A percentile compares a stretch with the other conserved stretches of the same genome.
Conservation (phyloP, 2,888 invertebrate species). For the Entomobrya multifasciata region DNA sequence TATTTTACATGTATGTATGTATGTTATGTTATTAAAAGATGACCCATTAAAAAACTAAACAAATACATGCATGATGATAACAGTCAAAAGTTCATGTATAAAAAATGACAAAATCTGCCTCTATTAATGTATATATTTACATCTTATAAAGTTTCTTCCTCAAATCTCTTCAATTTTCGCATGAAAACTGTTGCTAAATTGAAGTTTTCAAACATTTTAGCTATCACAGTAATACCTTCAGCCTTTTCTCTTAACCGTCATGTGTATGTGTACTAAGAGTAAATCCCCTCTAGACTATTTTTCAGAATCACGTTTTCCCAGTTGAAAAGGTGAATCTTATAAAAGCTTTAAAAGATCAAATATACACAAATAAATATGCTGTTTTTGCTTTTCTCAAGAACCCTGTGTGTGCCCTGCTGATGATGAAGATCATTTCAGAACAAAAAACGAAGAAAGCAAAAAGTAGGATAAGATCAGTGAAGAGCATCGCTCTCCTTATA, state of each 20-base stretch:
- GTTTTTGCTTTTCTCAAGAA: too few species aligned
- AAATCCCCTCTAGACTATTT: not conserved
- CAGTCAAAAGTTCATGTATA: too few species aligned
- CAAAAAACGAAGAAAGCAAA: not conserved
- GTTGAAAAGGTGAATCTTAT: not conserved
- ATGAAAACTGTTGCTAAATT: slow-evolving; percentile 56
- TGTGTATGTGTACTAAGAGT: not conserved
- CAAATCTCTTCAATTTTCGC: slow-evolving; percentile 8
- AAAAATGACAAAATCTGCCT: too few species aligned
- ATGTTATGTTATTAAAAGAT: too few species aligned
- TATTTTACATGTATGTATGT: too few species aligned
- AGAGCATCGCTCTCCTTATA: too few species aligned
- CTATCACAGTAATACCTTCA: not conserved
- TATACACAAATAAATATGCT: too few species aligned
- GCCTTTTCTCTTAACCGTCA: not conserved
- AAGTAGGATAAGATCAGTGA: not conserved
- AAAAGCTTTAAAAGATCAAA: too few species aligned
- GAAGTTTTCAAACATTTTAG: not conserved
- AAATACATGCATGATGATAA: too few species aligned
- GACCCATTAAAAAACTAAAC: too few species aligned
- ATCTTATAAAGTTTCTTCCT: not conserved
- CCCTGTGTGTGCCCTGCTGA: not conserved
- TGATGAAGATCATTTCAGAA: not conserved
- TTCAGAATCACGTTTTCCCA: not conserved
- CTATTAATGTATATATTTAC: too few species aligned